A percentile compares a stretch with the other conserved stretches of the same genome.
Conservation (phyloP, 2,888 invertebrate species). For the Drosophila cognata region DNA sequence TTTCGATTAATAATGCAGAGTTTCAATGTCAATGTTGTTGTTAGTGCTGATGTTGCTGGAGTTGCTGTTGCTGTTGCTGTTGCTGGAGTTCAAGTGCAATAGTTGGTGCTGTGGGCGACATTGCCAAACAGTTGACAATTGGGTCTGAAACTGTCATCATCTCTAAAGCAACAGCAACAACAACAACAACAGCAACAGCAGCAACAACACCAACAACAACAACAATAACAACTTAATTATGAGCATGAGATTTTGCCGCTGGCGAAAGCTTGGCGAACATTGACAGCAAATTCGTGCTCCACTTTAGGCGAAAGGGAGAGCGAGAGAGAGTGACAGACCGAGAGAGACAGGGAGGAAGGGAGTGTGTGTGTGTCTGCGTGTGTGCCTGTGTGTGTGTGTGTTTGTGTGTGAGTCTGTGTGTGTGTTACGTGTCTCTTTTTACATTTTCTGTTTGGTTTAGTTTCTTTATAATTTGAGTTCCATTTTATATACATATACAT, state of each 20-base stretch:
- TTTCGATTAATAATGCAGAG: slow-evolving; percentile 14
- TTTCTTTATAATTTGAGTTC: slow-evolving; percentile 35
- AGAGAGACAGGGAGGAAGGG: neutral
- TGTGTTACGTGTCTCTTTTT: slow-evolving; percentile 34
- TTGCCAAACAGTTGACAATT: slow-evolving; percentile 50
- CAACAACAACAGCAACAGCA: slow-evolving; percentile 12
- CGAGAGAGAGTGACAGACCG: slow-evolving; percentile 1
- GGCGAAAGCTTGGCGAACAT: slow-evolving; percentile 55
- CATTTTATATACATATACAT: slow-evolving; percentile 7
- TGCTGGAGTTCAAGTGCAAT: slow-evolving; percentile 54
- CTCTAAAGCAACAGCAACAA: slow-evolving; percentile 3
- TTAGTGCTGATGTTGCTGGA: slow-evolving; percentile 16
- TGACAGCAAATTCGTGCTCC: slow-evolving; percentile 59
- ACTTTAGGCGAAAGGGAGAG: slow-evolving; percentile 36
- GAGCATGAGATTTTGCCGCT: slow-evolving; percentile 27
- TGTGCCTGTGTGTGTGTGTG: slow-evolving; percentile 31
- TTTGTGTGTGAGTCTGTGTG: slow-evolving; percentile 27
- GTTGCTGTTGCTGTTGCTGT: slow-evolving; percentile 19
- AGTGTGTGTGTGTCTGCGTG: slow-evolving; percentile 16
- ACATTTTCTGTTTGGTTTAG: slow-evolving; percentile 17
- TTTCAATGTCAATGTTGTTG: slow-evolving; percentile 74
- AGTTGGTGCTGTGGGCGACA: slow-evolving; percentile 52
- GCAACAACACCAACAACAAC: slow-evolving; percentile 5
- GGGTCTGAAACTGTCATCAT: slow-evolving; percentile 45
- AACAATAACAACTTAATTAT: slow-evolving; percentile 15